Percentiles rank a stretch among this genome's conserved stretches.
Evolutionary conservation across 2,797 vertebrate species (phyloP).

Genomic region (Aselliscus stoliczkanus): DNA sequence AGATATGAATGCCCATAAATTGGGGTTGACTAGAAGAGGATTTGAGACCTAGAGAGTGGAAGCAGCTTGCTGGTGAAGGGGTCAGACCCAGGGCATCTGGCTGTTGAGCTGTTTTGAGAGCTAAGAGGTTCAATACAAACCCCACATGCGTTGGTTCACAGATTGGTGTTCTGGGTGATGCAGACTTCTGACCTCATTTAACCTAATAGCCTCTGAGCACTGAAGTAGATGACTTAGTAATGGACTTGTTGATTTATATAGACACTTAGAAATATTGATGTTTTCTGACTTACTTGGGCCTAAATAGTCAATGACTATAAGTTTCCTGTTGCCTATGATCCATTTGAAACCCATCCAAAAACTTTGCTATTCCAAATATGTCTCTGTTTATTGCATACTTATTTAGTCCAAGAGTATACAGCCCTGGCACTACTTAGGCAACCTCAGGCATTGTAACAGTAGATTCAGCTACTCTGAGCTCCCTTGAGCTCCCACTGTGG

Average conservation of each 20-base stretch:
- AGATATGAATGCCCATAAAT: not conserved
- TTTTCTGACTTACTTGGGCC: not conserved
- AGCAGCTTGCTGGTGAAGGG: not conserved
- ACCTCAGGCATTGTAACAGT: not conserved
- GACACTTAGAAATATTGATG: not conserved
- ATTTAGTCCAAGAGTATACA: not conserved
- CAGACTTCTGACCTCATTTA: not conserved
- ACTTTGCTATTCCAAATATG: not conserved
- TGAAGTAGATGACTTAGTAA: not conserved
- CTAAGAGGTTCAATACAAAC: not conserved
- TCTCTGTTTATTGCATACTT: not conserved
- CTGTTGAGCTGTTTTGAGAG: not conserved
- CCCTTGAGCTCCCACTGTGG: not conserved
- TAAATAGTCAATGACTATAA: not conserved
- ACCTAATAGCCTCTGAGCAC: not conserved
- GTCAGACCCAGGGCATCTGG: not conserved
- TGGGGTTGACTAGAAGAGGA: not conserved
- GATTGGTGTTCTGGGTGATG: not conserved
- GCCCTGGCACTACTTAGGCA: not conserved
- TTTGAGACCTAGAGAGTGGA: not conserved
- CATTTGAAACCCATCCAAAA: constrained; percentile 29
- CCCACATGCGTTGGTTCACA: not conserved
- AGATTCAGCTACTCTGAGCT: not conserved
- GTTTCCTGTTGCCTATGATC: not conserved
- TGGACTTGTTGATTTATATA: not conserved